Evolutionary conservation across 2,888 invertebrate species (phyloP).

Genomic region (Enchytraeus crypticus): DNA sequence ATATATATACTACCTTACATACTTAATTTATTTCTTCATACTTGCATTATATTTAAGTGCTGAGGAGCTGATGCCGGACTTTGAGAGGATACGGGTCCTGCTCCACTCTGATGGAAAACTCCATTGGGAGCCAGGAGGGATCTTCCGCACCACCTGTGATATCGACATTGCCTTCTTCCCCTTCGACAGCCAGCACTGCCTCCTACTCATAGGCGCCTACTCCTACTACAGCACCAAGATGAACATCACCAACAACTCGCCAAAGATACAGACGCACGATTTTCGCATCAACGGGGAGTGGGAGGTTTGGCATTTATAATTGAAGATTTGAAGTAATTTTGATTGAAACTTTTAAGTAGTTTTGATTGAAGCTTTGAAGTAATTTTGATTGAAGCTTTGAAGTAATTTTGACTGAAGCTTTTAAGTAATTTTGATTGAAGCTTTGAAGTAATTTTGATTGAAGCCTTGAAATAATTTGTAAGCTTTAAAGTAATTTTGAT

Average conservation of each 20-base stretch:
- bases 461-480: no score
- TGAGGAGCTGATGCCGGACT: slow-evolving; percentile 26
- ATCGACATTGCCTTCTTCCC: slow-evolving; percentile 28
- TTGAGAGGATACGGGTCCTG: slow-evolving; percentile 25
- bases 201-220: slow-evolving; percentile 25
- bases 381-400: no score
- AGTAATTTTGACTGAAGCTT: no score
- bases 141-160: slow-evolving; percentile 26
- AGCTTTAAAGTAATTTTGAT: no score
- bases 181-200: slow-evolving; percentile 23
- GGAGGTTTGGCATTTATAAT: slow-evolving; percentile 22
- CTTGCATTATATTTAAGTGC: no score
- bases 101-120: slow-evolving; percentile 19
- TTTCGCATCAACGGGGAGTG: slow-evolving; percentile 26
- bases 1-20: no score
- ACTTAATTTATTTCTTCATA: no score
- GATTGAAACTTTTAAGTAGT: no score
- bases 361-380: no score
- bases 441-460: no score
- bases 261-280: slow-evolving; percentile 19
- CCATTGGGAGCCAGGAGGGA: slow-evolving; percentile 28
- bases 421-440: no score
- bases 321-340: no score
- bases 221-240: slow-evolving; percentile 21
- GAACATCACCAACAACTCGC: slow-evolving; percentile 24